Conservation (phyloP, 2,113 vertebrate species). For the Leucoraja erinaceus region DNA sequence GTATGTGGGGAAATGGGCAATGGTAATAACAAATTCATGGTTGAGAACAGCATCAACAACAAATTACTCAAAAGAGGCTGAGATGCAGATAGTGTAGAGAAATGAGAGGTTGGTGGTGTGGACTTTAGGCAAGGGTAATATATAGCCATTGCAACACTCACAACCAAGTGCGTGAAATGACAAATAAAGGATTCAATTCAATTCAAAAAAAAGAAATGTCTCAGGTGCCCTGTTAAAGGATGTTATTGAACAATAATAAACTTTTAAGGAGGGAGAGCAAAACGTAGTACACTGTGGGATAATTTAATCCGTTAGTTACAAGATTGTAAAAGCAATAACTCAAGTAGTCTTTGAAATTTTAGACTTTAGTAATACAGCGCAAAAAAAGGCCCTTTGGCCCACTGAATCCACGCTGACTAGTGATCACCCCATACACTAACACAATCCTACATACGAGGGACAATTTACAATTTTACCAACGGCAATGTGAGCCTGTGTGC, state of each 20-base stretch:
- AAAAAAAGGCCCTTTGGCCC: too few species aligned
- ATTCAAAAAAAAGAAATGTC: too few species aligned
- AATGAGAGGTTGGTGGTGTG: neutral
- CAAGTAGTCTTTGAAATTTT: neutral
- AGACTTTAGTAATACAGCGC: too few species aligned
- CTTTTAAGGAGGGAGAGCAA: neutral
- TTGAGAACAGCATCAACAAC: neutral
- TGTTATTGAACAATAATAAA: neutral
- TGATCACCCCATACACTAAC: too few species aligned
- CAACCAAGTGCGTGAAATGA: neutral
- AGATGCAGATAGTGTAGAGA: neutral
- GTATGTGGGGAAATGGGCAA: neutral
- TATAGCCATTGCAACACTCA: neutral
- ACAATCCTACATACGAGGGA: too few species aligned
- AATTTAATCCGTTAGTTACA: neutral
- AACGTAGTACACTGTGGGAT: neutral
- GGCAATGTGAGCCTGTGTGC: too few species aligned
- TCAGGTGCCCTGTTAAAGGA: neutral
- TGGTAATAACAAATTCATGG: neutral
- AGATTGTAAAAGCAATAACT: neutral
- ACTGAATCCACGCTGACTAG: too few species aligned
- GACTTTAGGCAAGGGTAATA: neutral
- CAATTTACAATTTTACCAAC: too few species aligned
- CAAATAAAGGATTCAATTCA: too few species aligned
- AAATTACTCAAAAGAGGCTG: neutral